Evolutionary conservation across 92 coral and sea anemone genomes (phyloP).

Genomic region (Phenganax subtilis): DNA sequence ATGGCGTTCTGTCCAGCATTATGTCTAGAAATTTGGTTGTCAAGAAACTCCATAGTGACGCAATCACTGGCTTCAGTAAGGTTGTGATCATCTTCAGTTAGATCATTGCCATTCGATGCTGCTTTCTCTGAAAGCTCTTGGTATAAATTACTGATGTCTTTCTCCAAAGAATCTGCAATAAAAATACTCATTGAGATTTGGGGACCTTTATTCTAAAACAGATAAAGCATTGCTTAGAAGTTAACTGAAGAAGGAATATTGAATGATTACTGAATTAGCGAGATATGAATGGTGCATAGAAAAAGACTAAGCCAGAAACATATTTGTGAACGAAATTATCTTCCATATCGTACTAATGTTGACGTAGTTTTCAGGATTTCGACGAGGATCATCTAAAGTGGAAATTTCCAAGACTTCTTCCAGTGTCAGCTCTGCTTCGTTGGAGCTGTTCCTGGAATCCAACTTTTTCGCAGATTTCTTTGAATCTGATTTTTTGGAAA

Average conservation of each 20-base stretch:
- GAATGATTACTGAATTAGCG: not conserved
- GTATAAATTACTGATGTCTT: constrained; percentile 18
- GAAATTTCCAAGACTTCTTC: not conserved
- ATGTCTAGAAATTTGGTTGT: constrained; percentile 12
- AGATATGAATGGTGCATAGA: no score
- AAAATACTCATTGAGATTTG: not conserved
- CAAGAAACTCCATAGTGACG: constrained; percentile 29
- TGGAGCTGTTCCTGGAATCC: not conserved
- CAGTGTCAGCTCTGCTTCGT: constrained; percentile 10
- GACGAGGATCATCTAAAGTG: constrained; percentile 14
- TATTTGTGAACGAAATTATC: not conserved
- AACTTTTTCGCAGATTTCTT: constrained; percentile 1
- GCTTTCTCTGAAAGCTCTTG: constrained; percentile 26
- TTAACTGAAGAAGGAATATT: not conserved
- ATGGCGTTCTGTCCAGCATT: not conserved
- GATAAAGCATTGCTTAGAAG: no score
- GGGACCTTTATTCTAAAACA: not conserved
- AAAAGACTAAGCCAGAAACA: not conserved
- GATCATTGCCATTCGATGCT: not conserved
- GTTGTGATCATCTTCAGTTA: not conserved
- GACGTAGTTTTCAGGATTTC: constrained; percentile 25
- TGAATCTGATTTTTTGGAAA: not conserved
- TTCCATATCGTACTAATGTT: constrained; percentile 12
- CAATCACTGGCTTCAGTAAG: constrained; percentile 1
- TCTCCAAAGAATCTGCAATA: constrained; percentile 24